A percentile compares a stretch with the other conserved stretches of the same genome.
Evolutionary conservation across 2,797 vertebrate genomes (phyloP).

Genomic region (Cyclopterus lumpus): DNA sequence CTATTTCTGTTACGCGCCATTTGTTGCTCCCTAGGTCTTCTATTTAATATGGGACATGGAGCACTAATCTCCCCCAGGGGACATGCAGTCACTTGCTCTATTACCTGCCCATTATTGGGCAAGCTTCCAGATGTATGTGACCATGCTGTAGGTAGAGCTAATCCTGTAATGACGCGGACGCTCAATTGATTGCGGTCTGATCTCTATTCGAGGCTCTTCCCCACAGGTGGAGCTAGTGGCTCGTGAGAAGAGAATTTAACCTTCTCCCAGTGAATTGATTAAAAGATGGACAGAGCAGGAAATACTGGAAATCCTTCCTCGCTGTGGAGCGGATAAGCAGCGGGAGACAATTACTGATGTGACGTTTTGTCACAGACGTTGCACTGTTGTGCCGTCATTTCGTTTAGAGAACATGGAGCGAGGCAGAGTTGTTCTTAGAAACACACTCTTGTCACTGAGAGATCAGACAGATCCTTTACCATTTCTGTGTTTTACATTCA

Average conservation of each 20-base stretch:
- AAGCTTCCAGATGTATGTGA: constrained; percentile 68
- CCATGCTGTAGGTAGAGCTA: constrained; percentile 75
- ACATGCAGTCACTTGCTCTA: constrained; percentile 74
- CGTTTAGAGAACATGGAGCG: constrained; percentile 20
- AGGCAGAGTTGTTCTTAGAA: constrained; percentile 37
- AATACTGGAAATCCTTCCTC: constrained; percentile 45
- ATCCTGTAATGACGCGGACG: constrained; percentile 79
- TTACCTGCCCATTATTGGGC: constrained; percentile 77
- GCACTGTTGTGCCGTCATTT: constrained; percentile 25
- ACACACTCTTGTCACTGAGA: constrained; percentile 32
- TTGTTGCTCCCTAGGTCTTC: constrained; percentile 49
- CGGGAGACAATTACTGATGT: constrained; percentile 47
- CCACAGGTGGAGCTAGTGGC: constrained; percentile 58
- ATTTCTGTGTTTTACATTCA: constrained; percentile 56
- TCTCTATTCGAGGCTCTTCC: constrained; percentile 65
- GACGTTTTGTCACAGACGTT: constrained; percentile 57
- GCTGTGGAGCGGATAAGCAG: constrained; percentile 39
- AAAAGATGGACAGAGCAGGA: constrained; percentile 42
- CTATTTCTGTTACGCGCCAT: constrained; percentile 43
- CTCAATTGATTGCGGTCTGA: constrained; percentile 82
- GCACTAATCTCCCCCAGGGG: constrained; percentile 73
- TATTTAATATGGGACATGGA: constrained; percentile 63
- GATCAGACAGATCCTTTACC: constrained; percentile 38
- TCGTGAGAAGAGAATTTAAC: constrained; percentile 62
- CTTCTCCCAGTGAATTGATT: constrained; percentile 68